Evolutionary conservation across 92 coral and sea anemone species (phyloP), one percentile per base, ranked within the genome.

Genomic region (Chrysogorgia sp.): DNA sequence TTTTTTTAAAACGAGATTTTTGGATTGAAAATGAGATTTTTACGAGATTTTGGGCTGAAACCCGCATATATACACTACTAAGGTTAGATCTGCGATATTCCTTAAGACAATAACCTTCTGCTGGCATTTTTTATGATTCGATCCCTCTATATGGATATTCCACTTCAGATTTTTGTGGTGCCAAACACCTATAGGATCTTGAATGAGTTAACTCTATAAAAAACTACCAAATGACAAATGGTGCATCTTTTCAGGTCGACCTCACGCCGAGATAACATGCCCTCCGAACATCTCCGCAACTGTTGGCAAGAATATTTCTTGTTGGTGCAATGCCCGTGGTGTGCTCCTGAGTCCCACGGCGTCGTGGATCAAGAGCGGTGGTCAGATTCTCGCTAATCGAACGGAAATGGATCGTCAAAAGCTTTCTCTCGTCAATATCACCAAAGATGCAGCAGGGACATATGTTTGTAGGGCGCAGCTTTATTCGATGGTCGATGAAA

Each of bases 401-500:
- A 65, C 12, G 8, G 15, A 28, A 3, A 10, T 28, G 3, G 65
- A 28, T 2, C 8, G 72, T 19, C 12, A n/a, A 0, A 53, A 65
- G 29, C 72, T 65, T 23, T 65, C 48, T 33, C n/a, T 65, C 29
- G 8, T 20, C 15, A 34, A 65, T 37, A 53, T 65, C 37, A 5
- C 26, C 25, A 65, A 65, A 20, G 30, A 33, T 40, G 48, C 48
- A 26, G 34, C 72, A 0, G 72, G 72, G 17, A 40, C 29, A 1
- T 65, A 65, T 29, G 29, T 65, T 19, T 65, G 72, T 28, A 10
- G 72, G 20, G 72, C 72, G 48, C 72, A 65, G 72, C 53, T 65
- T 10, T 10, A 6, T 23, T 65, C 72, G 5, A 6, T 65, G 53
- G 19, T 65, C 22, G 72, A 37, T 65, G 72, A 65, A 65, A 65